Percentiles rank a stretch among this genome's conserved stretches.
These are phyloP conservation scores for Campylorhamphus procurvoides DNA, from an alignment of 2,113 vertebrate genomes.

Conservation along the genomic window DNA sequence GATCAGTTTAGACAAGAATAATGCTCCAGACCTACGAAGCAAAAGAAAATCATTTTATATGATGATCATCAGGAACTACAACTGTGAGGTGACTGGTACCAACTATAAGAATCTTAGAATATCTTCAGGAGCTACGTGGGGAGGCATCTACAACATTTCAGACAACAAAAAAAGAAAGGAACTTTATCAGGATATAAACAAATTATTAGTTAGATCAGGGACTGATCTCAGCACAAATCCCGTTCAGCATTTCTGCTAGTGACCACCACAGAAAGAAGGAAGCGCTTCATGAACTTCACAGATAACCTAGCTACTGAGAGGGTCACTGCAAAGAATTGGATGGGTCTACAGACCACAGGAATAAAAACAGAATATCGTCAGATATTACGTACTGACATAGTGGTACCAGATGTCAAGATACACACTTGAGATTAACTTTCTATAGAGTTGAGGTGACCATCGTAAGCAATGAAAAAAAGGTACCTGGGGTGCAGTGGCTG, in stretches of 20 bases:
- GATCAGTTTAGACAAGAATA: not conserved
- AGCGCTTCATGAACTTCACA: not conserved
- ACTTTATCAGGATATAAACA: not conserved
- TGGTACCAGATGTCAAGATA: not conserved
- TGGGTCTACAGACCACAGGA: not conserved
- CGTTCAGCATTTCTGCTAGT: not conserved
- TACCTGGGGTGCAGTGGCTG: not conserved
- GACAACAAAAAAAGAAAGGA: not conserved
- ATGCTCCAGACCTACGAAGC: not conserved
- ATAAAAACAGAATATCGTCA: not conserved
- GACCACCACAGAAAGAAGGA: not conserved
- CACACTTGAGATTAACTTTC: rapidly evolving
- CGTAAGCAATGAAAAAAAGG: not conserved
- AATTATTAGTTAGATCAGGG: not conserved
- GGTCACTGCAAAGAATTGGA: not conserved
- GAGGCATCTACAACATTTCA: not conserved
- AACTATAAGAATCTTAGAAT: not conserved
- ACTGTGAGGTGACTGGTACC: not conserved
- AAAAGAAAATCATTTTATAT: not conserved
- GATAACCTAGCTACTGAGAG: not conserved
- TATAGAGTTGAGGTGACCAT: not conserved
- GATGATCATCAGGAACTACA: not conserved
- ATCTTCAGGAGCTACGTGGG: not conserved
- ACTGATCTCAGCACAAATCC: not conserved
- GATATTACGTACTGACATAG: not conserved